Conservation (phyloP, 2,113 vertebrate species). For the Synchiropus splendidus region DNA sequence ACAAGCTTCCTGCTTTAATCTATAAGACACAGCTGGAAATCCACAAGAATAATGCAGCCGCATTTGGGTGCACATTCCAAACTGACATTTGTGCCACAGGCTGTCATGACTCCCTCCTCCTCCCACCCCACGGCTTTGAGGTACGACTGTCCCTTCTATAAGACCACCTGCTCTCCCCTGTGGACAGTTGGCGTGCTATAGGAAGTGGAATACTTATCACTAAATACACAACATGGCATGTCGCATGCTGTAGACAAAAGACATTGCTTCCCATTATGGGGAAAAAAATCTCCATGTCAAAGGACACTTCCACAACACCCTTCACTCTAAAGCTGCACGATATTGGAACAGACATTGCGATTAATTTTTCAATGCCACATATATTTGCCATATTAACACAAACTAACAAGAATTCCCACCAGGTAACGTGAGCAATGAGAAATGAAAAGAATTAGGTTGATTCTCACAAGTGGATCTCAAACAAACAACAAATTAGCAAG, state of each 20-base stretch:
- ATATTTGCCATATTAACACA: too few species aligned
- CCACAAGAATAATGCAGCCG: constrained; percentile 1
- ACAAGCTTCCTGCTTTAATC: background rate
- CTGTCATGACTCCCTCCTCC: constrained; percentile 1
- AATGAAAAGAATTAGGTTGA: too few species aligned
- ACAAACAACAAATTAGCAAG: too few species aligned
- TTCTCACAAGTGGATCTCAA: too few species aligned
- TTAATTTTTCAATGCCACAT: too few species aligned
- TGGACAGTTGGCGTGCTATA: constrained; percentile 7
- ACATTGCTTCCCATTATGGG: background rate
- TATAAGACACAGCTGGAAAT: background rate
- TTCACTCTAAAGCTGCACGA: too few species aligned
- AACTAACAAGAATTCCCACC: too few species aligned
- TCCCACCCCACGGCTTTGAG: constrained; percentile 7
- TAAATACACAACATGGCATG: background rate
- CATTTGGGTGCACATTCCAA: background rate
- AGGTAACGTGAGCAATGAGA: too few species aligned
- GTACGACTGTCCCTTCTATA: constrained; percentile 15
- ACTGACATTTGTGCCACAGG: background rate
- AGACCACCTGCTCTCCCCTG: constrained; percentile 21
- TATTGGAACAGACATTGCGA: too few species aligned
- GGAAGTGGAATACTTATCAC: background rate
- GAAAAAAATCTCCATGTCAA: too few species aligned
- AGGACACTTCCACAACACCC: too few species aligned
- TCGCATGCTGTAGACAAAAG: background rate